phyloP scores from a whole-genome alignment of 2,888 invertebrate genomes.

The Chalcosyrphus nemorum region DNA sequence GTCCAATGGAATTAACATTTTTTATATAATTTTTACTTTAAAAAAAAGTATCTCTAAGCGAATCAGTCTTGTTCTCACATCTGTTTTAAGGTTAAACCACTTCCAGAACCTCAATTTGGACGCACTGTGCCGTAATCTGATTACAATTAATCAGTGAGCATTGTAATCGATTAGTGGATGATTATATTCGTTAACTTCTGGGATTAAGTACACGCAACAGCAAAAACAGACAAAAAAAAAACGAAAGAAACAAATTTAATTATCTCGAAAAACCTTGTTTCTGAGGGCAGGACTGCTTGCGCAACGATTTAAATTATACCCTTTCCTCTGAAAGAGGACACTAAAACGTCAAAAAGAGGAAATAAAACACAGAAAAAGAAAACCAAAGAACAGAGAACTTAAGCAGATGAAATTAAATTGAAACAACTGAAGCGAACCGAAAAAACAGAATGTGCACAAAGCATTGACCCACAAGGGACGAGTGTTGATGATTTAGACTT shows the following conservation, averaged over 20 bases:
- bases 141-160: constrained; percentile 41
- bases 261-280: constrained; percentile 19
- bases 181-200: constrained; percentile 48
- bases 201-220: constrained; percentile 1
- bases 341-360: constrained; percentile 9
- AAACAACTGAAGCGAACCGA: constrained; percentile 50
- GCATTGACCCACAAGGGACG: constrained; percentile 48
- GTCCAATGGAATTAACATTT: no score
- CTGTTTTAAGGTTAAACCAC: background rate
- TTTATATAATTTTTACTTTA: no score
- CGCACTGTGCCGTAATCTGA: background rate
- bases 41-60: no score
- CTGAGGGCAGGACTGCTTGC: background rate
- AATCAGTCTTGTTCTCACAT: no score
- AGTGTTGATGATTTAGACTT: constrained; percentile 51
- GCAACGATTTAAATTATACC: constrained; percentile 29
- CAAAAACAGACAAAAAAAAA: background rate
- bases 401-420: constrained; percentile 61
- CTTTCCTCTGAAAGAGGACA: constrained; percentile 20
- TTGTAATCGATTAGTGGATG: constrained; percentile 42
- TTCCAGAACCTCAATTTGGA: background rate
- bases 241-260: constrained; percentile 34
- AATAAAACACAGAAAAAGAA: constrained; percentile 2
- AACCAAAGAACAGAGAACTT: constrained; percentile 25
- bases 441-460: constrained; percentile 31